These are phyloP conservation scores for Pelobates cultripes DNA, from an alignment of 2,797 vertebrate species.

Conservation along the genomic window DNA sequence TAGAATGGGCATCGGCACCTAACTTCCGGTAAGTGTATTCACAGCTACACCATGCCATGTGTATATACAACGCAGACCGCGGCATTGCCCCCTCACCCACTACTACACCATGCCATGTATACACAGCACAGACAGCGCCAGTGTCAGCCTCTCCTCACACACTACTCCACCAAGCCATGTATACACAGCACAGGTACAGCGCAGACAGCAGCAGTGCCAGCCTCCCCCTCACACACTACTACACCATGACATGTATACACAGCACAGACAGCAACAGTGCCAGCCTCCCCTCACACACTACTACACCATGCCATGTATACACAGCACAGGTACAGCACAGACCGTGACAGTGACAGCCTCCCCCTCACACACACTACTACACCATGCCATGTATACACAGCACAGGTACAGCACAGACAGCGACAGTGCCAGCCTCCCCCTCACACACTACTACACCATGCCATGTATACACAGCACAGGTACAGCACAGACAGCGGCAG, in stretches of 20 bases:
- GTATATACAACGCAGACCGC: neutral
- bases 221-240: neutral
- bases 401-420: neutral
- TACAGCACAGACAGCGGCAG: neutral
- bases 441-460: neutral
- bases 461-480: no score
- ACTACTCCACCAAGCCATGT: neutral
- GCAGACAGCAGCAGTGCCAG: neutral
- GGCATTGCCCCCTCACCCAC: neutral
- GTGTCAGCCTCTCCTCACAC: neutral
- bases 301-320: neutral
- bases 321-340: neutral
- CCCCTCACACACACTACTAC: neutral
- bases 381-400: neutral
- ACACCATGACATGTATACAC: neutral
- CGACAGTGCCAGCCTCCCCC: no score
- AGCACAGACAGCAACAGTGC: neutral
- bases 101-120: neutral
- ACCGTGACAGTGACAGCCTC: neutral
- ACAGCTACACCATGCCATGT: neutral
- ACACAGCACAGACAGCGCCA: neutral
- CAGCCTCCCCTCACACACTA: neutral
- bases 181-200: no score
- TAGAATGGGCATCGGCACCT: conserved; percentile 91
- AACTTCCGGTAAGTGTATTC: conserved; percentile 81